Base-by-base conservation (phyloP, 2,888 invertebrate genomes). In the Mythimna albipuncta region DNA sequence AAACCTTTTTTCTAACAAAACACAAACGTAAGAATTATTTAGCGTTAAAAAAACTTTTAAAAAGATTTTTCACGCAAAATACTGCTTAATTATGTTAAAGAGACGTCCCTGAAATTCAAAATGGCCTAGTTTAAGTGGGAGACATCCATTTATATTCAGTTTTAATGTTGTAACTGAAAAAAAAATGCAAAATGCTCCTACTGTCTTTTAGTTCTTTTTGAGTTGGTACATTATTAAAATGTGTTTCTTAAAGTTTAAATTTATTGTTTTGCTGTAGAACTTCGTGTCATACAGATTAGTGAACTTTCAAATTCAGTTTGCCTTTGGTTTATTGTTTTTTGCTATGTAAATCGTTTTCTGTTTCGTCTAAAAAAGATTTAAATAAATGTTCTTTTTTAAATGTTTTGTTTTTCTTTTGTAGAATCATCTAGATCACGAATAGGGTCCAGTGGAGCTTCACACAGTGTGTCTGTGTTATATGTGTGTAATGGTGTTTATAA, bases 61-160 rank as follows among this genome's bases (percentile, higher is more conserved):
- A 79, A 80, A 83, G 73, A 80, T 75, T 79, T 84, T 68, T 67
- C 63, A 68, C 70, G 21, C 64, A 70, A 87, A 79, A 86, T 81
- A 83, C 81, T 80, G 87, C 75, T 86, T 87, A 82, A 83, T 86
- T 85, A 86, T 86, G 87, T 79, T 82, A 86, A 87, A 80, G 72
- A 85, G 79, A 58, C 78, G 73, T 76, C 79, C 73, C 76, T 73
- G 64, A 81, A 85, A 71, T 83, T 81, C 81, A 65, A 50, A 84
- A 87, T 72, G 58, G 80, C 83, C 77, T 81, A 86, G 77, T 84
- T 79, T 80, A 80, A 76, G 72, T 79, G 61, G 69, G 70, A 81
- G 83, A 85, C 79, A 82, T 69, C 78, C 75, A 86, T 86, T 85
- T 85, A 77, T 79, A 87, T 87, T 86, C 85, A 82, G 83, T 86